Evolutionary conservation across 2,888 invertebrate genomes (phyloP).

Genomic region (Arctia plantaginis): DNA sequence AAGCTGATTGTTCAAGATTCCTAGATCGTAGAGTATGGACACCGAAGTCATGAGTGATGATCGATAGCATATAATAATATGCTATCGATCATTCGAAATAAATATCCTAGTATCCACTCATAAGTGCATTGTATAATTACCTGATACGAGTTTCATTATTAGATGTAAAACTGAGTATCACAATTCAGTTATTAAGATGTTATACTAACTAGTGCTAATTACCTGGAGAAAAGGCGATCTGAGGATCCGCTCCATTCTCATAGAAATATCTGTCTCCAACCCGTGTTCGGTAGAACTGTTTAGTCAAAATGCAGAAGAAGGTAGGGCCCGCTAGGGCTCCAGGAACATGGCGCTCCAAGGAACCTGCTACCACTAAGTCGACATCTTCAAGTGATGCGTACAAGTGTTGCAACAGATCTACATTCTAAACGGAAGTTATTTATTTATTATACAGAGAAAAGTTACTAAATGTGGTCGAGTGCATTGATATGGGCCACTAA

Average conservation of each 20-base stretch:
- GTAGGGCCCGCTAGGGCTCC: conserved; percentile 95
- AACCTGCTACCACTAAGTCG: conserved; percentile 94
- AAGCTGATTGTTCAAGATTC: too few relatives aligned
- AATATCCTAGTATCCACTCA: too few relatives aligned
- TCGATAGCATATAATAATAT: too few relatives aligned
- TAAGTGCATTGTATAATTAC: too few relatives aligned
- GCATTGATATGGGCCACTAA: too few relatives aligned
- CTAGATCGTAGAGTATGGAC: too few relatives aligned
- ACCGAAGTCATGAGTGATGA: too few relatives aligned
- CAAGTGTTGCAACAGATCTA: conserved; percentile 87
- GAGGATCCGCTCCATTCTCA: conserved; percentile 87
- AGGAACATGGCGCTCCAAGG: conserved; percentile 91
- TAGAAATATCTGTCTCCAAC: conserved; percentile 96
- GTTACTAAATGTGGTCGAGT: too few relatives aligned
- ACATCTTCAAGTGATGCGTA: conserved; percentile 93
- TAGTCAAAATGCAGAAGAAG: conserved; percentile 94
- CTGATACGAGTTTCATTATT: too few relatives aligned
- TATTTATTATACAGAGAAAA: too few relatives aligned
- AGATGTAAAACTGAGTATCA: neutral
- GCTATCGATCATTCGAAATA: too few relatives aligned
- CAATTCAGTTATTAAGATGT: neutral
- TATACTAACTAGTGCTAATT: neutral
- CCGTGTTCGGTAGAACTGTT: conserved; percentile 94
- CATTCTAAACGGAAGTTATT: too few relatives aligned
- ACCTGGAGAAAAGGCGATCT: conserved; percentile 7